Base-by-base conservation (phyloP, 1,140 invertebrate species). In the Steinernema khuongi region DNA sequence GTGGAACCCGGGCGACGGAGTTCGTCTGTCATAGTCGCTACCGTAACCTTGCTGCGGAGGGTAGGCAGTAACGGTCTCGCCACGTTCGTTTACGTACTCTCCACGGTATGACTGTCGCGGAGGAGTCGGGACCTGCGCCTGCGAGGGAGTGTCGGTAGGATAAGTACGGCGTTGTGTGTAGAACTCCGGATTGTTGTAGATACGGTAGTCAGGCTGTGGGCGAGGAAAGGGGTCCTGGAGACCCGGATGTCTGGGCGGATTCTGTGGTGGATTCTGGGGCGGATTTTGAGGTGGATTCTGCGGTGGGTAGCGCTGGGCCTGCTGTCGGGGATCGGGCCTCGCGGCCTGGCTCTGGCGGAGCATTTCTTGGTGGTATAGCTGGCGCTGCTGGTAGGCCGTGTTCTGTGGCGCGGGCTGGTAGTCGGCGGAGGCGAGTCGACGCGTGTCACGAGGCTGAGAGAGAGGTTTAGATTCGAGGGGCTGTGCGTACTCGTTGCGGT, bases 251-350 rank as follows among this genome's bases (percentile, higher is more conserved):
- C 7, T 67, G 31, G 18, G 50, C 44, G 32, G 70, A 44, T 32
- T 2, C n/a, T 71, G 32, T 2, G 2, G 1, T 11, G 29, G 4
- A 26, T 22, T 70, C 18, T 70, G 19, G 18, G 2, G 31, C 11
- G 30, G 70, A 67, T 71, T 50, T 31, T 67, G 70, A 19, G 4
- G 31, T n/a, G 29, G n/a, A 17, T 71, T 17, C 33, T 71, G 70
- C 17, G 32, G 68, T 2, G 17, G 44, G 19, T 32, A 36, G 32
- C 14, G 44, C 22, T 70, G 70, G 28, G 4, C 2, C 70, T 71
- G 71, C 17, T n/a, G n/a, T n/a, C n/a, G n/a, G n/a, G n/a, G n/a
- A n/a, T n/a, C 14, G 17, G 33, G 7, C 19, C 50, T 60, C 14
- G 2, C 26, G 50, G 11, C 19, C 36, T 41, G 36, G n/a, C 7